Conservation (phyloP, 2,797 vertebrate genomes). For the Dromococcyx pavoninus region DNA sequence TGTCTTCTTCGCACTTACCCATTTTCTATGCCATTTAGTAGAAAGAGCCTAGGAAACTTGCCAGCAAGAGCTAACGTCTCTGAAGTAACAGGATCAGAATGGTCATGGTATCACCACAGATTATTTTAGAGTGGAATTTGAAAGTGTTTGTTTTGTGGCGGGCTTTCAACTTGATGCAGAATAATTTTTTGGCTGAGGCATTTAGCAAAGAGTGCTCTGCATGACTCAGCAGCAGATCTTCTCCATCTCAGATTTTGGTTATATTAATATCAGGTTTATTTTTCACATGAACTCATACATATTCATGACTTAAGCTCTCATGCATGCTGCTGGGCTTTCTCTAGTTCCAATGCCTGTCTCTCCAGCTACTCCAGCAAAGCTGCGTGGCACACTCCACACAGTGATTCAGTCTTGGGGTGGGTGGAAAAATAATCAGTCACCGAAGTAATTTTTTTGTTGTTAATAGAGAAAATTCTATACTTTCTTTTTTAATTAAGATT, state of each 20-base stretch:
- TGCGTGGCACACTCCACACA: background rate
- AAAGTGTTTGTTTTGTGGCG: slow-evolving; percentile 33
- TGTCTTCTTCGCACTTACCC: background rate
- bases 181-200: background rate
- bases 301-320: background rate
- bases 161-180: background rate
- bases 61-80: background rate
- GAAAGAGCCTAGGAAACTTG: background rate
- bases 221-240: slow-evolving; percentile 40
- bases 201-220: background rate
- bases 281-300: slow-evolving; percentile 12
- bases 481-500: background rate
- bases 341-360: background rate
- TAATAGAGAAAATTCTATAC: background rate
- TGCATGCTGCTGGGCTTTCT: background rate
- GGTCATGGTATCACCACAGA: background rate
- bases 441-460: background rate
- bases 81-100: background rate
- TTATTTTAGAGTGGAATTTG: background rate
- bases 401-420: background rate
- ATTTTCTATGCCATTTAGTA: slow-evolving; percentile 4
- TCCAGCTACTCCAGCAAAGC: background rate
- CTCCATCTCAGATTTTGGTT: slow-evolving; percentile 4
- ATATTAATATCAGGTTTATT: slow-evolving; percentile 40
- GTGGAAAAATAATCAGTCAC: background rate